Evolutionary conservation across 30 jellyfish, hydroid and myxozoan genomes (phyloP).

Genomic region (Nemopilema nomurai): DNA sequence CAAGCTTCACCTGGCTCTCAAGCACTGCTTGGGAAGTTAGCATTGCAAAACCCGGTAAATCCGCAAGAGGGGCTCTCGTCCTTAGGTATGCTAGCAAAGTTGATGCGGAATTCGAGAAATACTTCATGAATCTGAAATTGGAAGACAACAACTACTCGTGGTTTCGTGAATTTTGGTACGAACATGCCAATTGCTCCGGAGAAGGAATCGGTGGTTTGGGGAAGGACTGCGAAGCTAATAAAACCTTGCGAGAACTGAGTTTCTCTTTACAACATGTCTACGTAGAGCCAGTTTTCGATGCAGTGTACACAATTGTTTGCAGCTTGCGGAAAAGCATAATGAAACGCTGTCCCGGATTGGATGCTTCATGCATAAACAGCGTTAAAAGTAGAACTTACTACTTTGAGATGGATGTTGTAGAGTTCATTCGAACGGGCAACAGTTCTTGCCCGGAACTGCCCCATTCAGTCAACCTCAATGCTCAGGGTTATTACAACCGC

Average conservation of each 20-base stretch:
- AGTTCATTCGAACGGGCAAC: too few relatives aligned
- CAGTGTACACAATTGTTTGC: constrained; percentile 8
- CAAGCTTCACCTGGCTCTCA: constrained; percentile 1
- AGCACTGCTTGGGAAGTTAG: constrained; percentile 4
- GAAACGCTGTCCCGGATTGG: background rate
- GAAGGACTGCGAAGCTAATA: constrained; percentile 27
- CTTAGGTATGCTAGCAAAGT: constrained; percentile 1
- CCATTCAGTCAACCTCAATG: background rate
- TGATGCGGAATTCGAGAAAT: background rate
- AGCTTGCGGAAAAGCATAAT: background rate
- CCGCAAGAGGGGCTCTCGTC: constrained; percentile 46
- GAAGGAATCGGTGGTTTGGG: background rate
- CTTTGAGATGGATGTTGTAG: background rate
- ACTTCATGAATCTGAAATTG: constrained; percentile 22
- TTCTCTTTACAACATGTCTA: background rate
- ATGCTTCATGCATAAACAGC: background rate
- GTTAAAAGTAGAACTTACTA: background rate
- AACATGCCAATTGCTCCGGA: constrained; percentile 12
- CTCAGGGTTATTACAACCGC: background rate
- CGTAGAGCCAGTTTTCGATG: constrained; percentile 3
- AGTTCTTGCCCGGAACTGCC: background rate
- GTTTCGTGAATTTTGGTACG: constrained; percentile 50
- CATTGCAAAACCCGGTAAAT: background rate
- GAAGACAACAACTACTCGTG: constrained; percentile 15
- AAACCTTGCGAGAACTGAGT: background rate